Evolutionary conservation across 2,113 vertebrate species (phyloP), one percentile per base, ranked within the genome.

Genomic region (Hystrix brachyura): DNA sequence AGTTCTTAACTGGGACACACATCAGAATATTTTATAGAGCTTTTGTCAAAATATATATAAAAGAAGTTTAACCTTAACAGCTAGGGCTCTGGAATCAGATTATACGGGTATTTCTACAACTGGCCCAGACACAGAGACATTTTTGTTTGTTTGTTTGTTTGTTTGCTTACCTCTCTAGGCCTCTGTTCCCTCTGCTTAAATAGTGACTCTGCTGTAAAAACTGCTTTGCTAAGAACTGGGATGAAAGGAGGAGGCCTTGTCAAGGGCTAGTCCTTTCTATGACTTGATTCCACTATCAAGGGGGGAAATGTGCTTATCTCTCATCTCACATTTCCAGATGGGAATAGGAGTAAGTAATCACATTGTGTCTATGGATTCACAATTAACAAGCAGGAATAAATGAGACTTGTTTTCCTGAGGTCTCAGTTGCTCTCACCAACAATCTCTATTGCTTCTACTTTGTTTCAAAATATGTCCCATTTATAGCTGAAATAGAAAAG

Each of bases 311-410:
- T 32, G 67, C 12, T 59, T 32, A 88, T 57, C 32, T 11, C 57
- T 85, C 32, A 78, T 71, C 38, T 34, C 78, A 91, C 23, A 65
- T 80, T 92, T 92, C 59, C 43, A 48, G 32, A 67, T 62, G 9
- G 25, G 10, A 89, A 69, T 17, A 83, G 18, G 53, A 81, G 25
- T 43, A 94, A 93, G 86, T 57, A 81, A 78, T 62, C n/a, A 59
- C 53, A 74, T 62, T 62, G 5, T 55, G 29, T 23, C 15, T 67
- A 60, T 67, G 32, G 6, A 82, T 38, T 83, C 79, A 76, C 93
- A 96, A 96, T 87, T 82, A 69, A 90, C 48, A 92, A 82, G 46
- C 29, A 53, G 18, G 46, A 76, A 87, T 78, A 69, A 80, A 88
- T 34, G n/a, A 87, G 53, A 46, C 25, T 79, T 87, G 38, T 78